Conservation (phyloP, 2,797 vertebrate species). For the Lagorchestes hirsutus region DNA sequence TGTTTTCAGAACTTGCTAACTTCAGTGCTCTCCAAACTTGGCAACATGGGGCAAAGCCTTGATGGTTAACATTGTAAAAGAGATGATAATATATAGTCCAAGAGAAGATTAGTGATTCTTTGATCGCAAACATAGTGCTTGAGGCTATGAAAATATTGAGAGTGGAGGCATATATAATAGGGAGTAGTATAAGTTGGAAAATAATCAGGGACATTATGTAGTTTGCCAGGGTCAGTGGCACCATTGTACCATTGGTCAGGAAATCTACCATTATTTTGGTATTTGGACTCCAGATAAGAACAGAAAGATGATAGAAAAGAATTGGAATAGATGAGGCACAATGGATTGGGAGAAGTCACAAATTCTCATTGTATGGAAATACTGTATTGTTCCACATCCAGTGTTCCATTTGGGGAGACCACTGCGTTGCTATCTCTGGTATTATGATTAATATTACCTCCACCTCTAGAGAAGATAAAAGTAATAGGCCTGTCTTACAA, state of each 20-base stretch:
- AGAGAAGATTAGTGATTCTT: background rate
- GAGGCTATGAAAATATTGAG: background rate
- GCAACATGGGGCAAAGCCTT: background rate
- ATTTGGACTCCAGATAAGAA: background rate
- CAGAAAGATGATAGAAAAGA: background rate
- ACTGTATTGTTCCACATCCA: background rate
- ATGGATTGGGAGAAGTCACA: background rate
- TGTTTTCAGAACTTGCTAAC: background rate
- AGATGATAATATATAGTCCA: background rate
- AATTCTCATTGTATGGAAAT: background rate
- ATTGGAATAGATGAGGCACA: background rate
- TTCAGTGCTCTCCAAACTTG: background rate
- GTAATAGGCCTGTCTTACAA: background rate
- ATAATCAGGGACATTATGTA: background rate
- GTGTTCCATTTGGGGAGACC: background rate
- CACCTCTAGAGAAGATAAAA: background rate
- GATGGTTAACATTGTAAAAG: background rate
- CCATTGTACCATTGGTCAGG: background rate
- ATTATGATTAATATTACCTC: background rate
- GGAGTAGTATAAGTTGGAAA: background rate
- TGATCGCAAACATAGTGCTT: background rate
- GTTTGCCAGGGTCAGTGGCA: background rate
- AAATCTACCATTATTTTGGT: background rate
- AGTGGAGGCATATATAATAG: too few relatives aligned
- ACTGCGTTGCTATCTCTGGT: background rate